phyloP scores from a whole-genome alignment of 1,140 invertebrate species.

The Sesamia nonagrioides region DNA sequence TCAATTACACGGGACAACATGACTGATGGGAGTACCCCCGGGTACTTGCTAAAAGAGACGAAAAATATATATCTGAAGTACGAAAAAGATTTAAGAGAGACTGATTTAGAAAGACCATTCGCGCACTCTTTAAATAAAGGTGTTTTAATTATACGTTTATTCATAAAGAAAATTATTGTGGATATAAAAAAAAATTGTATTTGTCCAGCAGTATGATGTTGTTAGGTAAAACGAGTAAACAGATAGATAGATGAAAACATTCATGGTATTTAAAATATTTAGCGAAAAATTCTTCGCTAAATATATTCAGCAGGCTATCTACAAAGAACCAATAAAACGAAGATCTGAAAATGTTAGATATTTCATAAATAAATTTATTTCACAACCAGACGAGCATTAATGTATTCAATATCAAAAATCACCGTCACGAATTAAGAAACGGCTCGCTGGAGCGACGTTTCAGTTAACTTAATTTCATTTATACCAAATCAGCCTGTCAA shows the following conservation, averaged over 20 bases:
- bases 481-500: constrained; percentile 21
- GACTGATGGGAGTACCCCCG: constrained; percentile 45
- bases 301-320: no score
- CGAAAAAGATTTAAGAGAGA: background rate
- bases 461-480: constrained; percentile 23
- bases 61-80: background rate
- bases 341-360: background rate
- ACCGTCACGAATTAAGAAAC: constrained; percentile 4
- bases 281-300: no score
- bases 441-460: background rate
- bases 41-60: background rate
- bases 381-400: constrained; percentile 5
- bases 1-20: constrained; percentile 54
- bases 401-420: constrained; percentile 9
- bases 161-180: no score
- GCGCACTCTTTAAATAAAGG: background rate
- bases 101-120: background rate
- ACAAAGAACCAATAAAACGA: background rate
- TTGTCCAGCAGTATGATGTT: no score
- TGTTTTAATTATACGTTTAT: background rate
- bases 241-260: no score
- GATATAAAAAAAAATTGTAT: no score
- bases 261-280: no score
- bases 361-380: constrained; percentile 5
- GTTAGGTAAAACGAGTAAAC: no score